Evolutionary conservation across 2,797 vertebrate species (phyloP).

Genomic region (Muscicapa striata): DNA sequence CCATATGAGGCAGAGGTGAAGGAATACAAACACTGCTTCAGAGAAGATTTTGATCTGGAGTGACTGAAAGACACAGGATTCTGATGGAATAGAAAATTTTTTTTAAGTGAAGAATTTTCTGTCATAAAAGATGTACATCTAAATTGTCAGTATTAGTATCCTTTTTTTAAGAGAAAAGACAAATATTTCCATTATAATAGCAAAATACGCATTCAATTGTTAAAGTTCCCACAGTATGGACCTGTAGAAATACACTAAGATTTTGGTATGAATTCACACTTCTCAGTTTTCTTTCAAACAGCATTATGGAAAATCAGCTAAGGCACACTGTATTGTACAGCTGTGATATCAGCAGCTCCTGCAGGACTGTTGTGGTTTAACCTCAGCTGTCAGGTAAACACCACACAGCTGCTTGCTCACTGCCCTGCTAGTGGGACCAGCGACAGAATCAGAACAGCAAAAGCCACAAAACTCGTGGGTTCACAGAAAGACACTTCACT

Average conservation of each 20-base stretch:
- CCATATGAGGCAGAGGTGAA: not conserved
- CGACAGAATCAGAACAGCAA: not conserved
- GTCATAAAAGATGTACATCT: not conserved
- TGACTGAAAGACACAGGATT: not conserved
- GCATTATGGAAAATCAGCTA: not conserved
- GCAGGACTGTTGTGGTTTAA: not conserved
- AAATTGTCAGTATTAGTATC: not conserved
- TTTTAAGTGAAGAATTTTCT: not conserved
- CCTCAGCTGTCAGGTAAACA: not conserved
- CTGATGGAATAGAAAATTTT: not conserved
- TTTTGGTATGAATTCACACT: not conserved
- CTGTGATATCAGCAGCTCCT: not conserved
- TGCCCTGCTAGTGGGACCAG: rapidly evolving
- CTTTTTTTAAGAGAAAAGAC: not conserved
- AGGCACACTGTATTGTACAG: not conserved
- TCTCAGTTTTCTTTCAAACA: not conserved
- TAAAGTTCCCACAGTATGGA: not conserved
- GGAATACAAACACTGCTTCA: not conserved
- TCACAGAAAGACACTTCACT: not conserved
- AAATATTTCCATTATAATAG: not conserved
- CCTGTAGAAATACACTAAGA: not conserved
- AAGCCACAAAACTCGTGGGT: not conserved
- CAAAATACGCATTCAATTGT: not conserved
- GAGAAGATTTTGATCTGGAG: not conserved
- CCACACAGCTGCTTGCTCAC: not conserved